These are phyloP conservation scores for Gambusia holbrooki DNA, from an alignment of 2,113 vertebrate genomes.

Conservation along the genomic window DNA sequence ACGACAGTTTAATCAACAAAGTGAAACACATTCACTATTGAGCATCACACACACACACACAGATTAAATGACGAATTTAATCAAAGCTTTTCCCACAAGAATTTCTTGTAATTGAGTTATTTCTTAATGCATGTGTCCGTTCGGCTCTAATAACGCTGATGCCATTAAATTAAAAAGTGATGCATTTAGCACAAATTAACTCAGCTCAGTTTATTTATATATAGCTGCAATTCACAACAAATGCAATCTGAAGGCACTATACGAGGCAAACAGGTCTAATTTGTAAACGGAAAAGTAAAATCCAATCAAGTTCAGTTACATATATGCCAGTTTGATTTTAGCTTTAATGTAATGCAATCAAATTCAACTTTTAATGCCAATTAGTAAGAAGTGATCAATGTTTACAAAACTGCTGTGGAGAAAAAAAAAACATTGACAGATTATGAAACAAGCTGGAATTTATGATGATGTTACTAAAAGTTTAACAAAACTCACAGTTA, in stretches of 20 bases:
- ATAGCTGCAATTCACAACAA: not conserved
- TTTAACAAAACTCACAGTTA: too few relatives aligned
- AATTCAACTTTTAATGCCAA: too few relatives aligned
- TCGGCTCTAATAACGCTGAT: not conserved
- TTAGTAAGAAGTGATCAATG: too few relatives aligned
- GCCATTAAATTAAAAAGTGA: not conserved
- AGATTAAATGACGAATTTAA: not conserved
- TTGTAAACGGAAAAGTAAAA: not conserved
- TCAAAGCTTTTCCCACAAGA: not conserved
- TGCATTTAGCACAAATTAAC: not conserved
- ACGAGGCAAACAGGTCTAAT: not conserved
- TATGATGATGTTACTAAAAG: too few relatives aligned
- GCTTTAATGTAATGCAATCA: too few relatives aligned
- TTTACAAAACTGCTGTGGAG: too few relatives aligned
- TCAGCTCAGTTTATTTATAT: not conserved
- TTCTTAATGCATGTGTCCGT: not conserved
- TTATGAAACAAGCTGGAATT: too few relatives aligned
- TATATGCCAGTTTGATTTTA: too few relatives aligned
- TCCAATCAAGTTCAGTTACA: too few relatives aligned
- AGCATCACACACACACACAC: not conserved
- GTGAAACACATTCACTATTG: not conserved
- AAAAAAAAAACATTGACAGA: too few relatives aligned
- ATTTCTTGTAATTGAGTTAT: not conserved
- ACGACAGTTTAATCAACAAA: not conserved
- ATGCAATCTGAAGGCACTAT: not conserved